Evolutionary conservation across 1,140 invertebrate species (phyloP), one percentile per base, ranked within the genome.

Genomic region (Pseudobourletiella spinata): DNA sequence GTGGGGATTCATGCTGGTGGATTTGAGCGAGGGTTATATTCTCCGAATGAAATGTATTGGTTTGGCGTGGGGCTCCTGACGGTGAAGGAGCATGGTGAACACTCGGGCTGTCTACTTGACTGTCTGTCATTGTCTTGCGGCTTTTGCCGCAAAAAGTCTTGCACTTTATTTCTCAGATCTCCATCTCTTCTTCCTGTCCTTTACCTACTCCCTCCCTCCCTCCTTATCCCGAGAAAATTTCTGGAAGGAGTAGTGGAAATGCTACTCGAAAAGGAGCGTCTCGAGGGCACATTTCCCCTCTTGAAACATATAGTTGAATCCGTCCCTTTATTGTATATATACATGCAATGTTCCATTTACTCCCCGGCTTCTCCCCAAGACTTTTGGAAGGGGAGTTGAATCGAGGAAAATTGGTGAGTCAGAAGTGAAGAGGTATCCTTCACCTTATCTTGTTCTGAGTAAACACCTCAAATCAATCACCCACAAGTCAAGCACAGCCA

Each of bases 381-480:
- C n/a, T n/a, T n/a, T n/a, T n/a, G n/a, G n/a, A n/a, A n/a, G n/a
- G 8, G 15, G 44, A 18, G 18, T 46, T 11, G 44, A 46, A 20
- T 46, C 22, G 44, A 46, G 18, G 44, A 20, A 46, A 26, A 51
- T 24, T 51, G 48, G 48, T 51, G 48, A 51, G 48, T 51, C 48
- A 51, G 48, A 24, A 51, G 48, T 18, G 48, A 51, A 51, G 48
- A 51, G 24, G 48, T 25, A 8, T 51, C 14, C 48, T 51, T 51
- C 48, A 51, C 48, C 48, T 51, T 51, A 4, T 51, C 48, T 25
- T 51, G 14, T 51, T 51, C 14, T 25, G 24, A 51, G 48, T 51
- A 51, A 51, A 51, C 24, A 51, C 48, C 48, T 51, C 48, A 51
- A 51, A 51, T 51, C 48, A 51, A 51, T 51, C 48, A 51, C 4